A percentile compares a stretch with the other conserved stretches of the same genome.
phyloP scores from a whole-genome alignment of 2,113 vertebrate species.

The Cyprinodon tularosa region DNA sequence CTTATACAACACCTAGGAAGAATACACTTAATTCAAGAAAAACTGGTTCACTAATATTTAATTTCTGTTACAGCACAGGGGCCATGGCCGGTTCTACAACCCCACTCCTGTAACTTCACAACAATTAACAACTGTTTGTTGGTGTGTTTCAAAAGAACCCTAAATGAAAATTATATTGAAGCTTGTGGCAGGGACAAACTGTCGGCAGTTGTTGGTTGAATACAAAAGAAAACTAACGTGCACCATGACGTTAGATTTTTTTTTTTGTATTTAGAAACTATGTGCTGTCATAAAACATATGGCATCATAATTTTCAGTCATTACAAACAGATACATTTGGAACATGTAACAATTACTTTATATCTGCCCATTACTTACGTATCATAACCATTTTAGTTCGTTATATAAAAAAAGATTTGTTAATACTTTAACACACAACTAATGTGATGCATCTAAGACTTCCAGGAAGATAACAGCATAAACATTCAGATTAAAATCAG shows the following conservation, averaged over 20 bases:
- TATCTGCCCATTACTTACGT: neutral
- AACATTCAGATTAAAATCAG: neutral
- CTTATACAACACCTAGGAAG: no score
- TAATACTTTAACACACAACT: neutral
- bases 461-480: neutral
- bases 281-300: neutral
- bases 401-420: neutral
- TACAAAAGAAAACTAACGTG: neutral
- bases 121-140: neutral
- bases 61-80: no score
- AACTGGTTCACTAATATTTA: no score
- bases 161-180: neutral
- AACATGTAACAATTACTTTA: neutral
- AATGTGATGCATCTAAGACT: neutral
- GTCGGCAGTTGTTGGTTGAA: neutral
- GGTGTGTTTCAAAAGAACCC: neutral
- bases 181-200: neutral
- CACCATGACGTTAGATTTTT: neutral
- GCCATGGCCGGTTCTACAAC: no score
- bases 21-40: no score
- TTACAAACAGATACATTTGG: neutral
- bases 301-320: neutral
- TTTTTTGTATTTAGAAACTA: neutral
- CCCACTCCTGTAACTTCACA: neutral
- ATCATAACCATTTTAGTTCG: neutral